Conservation (phyloP, 92 coral and sea anemone species). For the Palythoa caribaeorum region DNA sequence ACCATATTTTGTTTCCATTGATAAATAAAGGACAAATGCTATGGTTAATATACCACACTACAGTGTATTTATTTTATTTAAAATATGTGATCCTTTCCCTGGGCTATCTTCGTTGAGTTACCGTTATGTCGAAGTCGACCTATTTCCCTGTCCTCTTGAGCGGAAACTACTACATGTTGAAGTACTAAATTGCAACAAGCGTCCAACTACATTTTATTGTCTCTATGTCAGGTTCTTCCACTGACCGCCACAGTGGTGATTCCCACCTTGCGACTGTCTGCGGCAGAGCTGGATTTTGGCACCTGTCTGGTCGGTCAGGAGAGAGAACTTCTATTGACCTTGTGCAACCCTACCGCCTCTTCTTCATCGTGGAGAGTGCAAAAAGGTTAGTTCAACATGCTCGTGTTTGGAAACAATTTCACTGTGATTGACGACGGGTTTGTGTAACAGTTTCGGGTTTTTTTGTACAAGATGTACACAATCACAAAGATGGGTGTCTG, state of each 20-base stretch:
- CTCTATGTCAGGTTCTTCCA: slow-evolving; percentile 73
- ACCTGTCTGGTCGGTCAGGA: slow-evolving; percentile 93
- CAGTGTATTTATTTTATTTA: too few species aligned
- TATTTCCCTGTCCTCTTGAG: too few species aligned
- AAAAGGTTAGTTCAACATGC: slow-evolving; percentile 68
- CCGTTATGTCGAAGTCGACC: too few species aligned
- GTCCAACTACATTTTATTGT: neutral
- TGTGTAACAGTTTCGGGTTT: neutral
- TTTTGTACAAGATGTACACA: too few species aligned
- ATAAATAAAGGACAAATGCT: too few species aligned
- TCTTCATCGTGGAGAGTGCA: slow-evolving; percentile 81
- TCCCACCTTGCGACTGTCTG: slow-evolving; percentile 90
- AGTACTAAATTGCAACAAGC: neutral
- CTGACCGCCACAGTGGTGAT: slow-evolving; percentile 83
- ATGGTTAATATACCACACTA: too few species aligned
- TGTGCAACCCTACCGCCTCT: slow-evolving; percentile 84
- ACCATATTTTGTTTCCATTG: too few species aligned
- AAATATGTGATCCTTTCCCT: too few species aligned
- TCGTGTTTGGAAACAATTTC: neutral
- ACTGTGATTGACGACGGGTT: neutral
- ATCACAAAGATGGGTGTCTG: too few species aligned
- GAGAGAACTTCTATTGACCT: slow-evolving; percentile 75
- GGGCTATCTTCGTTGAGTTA: too few species aligned
- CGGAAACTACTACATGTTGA: neutral
- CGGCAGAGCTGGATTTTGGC: slow-evolving; percentile 88